phyloP scores from a whole-genome alignment of 2,113 vertebrate species.

The Theropithecus gelada region DNA sequence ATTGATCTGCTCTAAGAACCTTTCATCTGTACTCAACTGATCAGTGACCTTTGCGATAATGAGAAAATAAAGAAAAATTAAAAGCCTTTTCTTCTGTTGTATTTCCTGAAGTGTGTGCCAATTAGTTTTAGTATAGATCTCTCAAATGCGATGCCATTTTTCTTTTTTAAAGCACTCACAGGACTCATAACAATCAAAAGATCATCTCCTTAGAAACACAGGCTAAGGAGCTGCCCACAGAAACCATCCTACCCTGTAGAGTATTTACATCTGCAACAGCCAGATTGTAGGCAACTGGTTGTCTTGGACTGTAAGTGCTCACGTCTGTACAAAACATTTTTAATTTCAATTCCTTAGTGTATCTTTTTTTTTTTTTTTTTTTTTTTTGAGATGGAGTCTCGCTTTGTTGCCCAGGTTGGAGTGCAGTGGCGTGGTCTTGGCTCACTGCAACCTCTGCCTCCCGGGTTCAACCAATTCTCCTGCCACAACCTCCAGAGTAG shows the following conservation, averaged over 20 bases:
- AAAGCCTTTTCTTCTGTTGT: background rate
- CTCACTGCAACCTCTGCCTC: too few relatives aligned
- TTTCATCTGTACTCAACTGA: background rate
- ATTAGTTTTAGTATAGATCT: background rate
- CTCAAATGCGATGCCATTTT: background rate
- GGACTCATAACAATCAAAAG: background rate
- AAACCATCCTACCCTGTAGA: background rate
- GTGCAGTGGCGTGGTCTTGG: too few relatives aligned
- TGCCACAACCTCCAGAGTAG: too few relatives aligned
- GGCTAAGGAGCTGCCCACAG: too few relatives aligned
- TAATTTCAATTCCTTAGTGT: fast-evolving
- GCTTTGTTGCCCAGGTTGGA: too few relatives aligned
- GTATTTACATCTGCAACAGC: background rate
- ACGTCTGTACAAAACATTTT: background rate
- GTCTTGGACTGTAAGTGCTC: background rate
- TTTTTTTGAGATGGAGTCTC: too few relatives aligned
- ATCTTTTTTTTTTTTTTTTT: background rate
- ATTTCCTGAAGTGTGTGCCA: background rate
- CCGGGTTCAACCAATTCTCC: too few relatives aligned
- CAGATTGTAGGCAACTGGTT: background rate
- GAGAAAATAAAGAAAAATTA: background rate
- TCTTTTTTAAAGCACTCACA: background rate
- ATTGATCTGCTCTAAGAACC: background rate
- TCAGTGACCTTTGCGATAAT: background rate
- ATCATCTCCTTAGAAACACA: background rate